Base-by-base conservation (phyloP, 2,797 vertebrate species). In the Premnoplex brunnescens region DNA sequence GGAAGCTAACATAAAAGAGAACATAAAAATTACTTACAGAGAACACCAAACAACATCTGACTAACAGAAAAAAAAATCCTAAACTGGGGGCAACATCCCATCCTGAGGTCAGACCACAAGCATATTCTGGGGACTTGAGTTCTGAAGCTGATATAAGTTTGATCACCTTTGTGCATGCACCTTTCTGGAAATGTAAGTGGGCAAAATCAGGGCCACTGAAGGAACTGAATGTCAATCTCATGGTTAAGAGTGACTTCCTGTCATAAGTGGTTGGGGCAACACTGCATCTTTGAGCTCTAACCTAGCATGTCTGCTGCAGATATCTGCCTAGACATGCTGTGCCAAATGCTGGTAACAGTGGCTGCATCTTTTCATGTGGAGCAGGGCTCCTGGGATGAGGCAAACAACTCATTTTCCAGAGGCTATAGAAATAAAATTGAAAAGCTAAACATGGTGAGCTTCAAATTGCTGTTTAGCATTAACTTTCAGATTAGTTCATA, bases 1-100 rank as follows among this genome's bases (percentile, higher is more conserved):
- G 96, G 81, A 98, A 98, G 37, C 97, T 98, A 93, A 74, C 2
- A 1, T 23, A 22, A 73, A 88, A 75, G 10, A 86, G 24, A 88
- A 22, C 6, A 72, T 16, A 43, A 68, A 85, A 60, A 76, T 36
- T 69, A 67, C 14, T 21, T 11, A 37, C 26, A 71, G 36, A 56
- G 27, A 79, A 77, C 14, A 55, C 12, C 23, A 85, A 94, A 82
- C 8, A 75, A 52, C 6, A 12, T 37, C 41, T 9, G 7, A 48
- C 28, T 56, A 78, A 80, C 1, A 48, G 37, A 32, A 78, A 88
- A 78, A 88, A 86, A 74, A 46, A 1, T 26, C 34, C 6, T 71
- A 72, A 67, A 9, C 0, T 37, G 15, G 12, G 5, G 9, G 5
- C 11, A 56, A 55, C 74, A 20, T 48, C 30, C 27, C 39, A 22